These are phyloP conservation scores for Mobula birostris DNA, from an alignment of 2,113 vertebrate genomes.

Conservation along the genomic window DNA sequence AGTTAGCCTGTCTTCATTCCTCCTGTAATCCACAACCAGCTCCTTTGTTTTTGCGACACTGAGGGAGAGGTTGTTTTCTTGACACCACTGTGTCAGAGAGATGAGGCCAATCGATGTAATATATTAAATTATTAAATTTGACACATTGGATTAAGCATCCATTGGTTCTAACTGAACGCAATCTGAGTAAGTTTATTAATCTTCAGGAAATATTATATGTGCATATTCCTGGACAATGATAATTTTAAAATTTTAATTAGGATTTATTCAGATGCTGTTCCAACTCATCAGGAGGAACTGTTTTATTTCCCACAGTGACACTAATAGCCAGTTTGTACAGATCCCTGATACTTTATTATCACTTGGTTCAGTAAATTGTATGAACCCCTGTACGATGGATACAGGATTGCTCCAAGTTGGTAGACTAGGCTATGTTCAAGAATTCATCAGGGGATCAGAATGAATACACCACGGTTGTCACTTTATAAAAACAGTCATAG, in stretches of 20 bases:
- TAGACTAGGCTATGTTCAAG: too few species aligned
- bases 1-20: too few species aligned
- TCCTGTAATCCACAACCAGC: too few species aligned
- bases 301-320: background rate
- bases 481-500: too few species aligned
- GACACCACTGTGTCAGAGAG: too few species aligned
- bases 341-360: background rate
- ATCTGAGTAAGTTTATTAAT: background rate
- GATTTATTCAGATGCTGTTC: background rate
- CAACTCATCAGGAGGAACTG: background rate
- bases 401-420: too few species aligned
- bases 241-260: background rate
- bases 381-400: too few species aligned
- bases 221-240: background rate
- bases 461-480: too few species aligned
- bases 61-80: too few species aligned
- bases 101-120: too few species aligned
- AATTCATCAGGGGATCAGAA: too few species aligned
- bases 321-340: background rate
- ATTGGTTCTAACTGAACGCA: background rate
- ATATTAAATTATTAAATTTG: background rate
- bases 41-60: too few species aligned
- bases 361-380: background rate
- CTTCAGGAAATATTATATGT: background rate
- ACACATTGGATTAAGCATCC: background rate